Base-by-base conservation (phyloP, 2,797 vertebrate species). In the Sebastes wilsoni region DNA sequence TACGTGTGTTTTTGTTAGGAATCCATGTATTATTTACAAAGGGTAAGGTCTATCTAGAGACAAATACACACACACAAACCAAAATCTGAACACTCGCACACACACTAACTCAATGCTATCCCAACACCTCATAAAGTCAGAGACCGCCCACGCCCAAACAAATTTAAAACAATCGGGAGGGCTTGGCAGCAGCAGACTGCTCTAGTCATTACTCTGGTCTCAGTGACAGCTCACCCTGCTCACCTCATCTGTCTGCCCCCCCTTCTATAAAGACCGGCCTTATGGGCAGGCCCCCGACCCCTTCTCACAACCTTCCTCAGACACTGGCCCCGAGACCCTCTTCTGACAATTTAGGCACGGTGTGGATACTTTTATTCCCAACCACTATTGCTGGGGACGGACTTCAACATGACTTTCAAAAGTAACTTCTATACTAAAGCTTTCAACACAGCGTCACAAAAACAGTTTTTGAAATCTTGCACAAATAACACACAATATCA, bases 111-210 rank as follows among this genome's bases (percentile, higher is more conserved):
- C 65, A 52, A 11, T 80, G 86, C 81, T 87, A 79, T 87, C 84
- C 85, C 62, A 85, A 94, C 94, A 95, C 92, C 91, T 94, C 94
- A 87, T 96, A 95, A 95, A 94, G 86, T 89, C 87, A 82, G 84
- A 89, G 88, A 83, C 89, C 65, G 86, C 86, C 85, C 88, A 90
- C 90, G 75, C 89, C 91, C 87, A 90, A 92, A 95, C 90, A 93
- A 92, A 94, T 93, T 90, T 90, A 88, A 92, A 95, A 94, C 91
- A 94, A 93, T 94, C 87, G 85, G 10, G 80, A 85, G 75, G 83
- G 89, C 88, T 94, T 92, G 89, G 84, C 80, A 81, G 79, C 73
- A 87, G 90, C 80, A 88, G 90, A 86, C 89, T 88, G 89, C 87
- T 73, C 79, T 46, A 83, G 89, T 92, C 92, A 92, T 94, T 91